Base-by-base conservation (phyloP, 2,888 invertebrate genomes). In the Ectemnius cavifrons region DNA sequence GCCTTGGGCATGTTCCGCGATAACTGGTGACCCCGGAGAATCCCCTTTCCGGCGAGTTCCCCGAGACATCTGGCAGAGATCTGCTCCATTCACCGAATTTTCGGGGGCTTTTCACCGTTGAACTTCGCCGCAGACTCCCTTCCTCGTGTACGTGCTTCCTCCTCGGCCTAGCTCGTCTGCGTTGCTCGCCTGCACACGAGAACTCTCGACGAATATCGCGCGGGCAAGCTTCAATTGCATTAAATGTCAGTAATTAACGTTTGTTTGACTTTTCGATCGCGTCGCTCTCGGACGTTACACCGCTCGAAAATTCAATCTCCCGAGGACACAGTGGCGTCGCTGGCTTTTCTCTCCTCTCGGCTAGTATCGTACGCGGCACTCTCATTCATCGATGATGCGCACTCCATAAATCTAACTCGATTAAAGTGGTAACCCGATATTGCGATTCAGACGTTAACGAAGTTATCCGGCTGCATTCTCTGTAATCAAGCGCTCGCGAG, bases 341-440 rank as follows among this genome's bases (percentile, higher is more conserved):
- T 23, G 23, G 23, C 23, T 23, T 23, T 23, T 23, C 23, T 23
- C 23, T 23, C 3, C 23, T 23, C 23, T 23, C 23, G 23, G 3
- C 23, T 23, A 23, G 23, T 23, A 23, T 23, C 23, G 23, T 23
- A 2, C 23, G 0, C 23, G 23, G 23, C 5, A 16, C 47, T 23
- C n/a, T 37, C 45, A 23, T 62, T 61, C 23, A 27, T 66, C 46
- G 28, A 66, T 67, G 70, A 71, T 71, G 71, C 75, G 69, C 71
- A 67, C 72, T 72, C 66, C 70, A 73, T 78, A 72, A 77, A 76
- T 73, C 59, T 71, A 79, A 74, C 79, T 73, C 63, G 77, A 81
- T 81, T 81, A 79, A 76, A 81, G 72, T 73, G 49, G 67, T 77
- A 57, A 63, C 68, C 58, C 79, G 73, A 82, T 81, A 82, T 75